phyloP scores from a whole-genome alignment of 2,888 invertebrate species.

The Hirtodrosophila confusa region DNA sequence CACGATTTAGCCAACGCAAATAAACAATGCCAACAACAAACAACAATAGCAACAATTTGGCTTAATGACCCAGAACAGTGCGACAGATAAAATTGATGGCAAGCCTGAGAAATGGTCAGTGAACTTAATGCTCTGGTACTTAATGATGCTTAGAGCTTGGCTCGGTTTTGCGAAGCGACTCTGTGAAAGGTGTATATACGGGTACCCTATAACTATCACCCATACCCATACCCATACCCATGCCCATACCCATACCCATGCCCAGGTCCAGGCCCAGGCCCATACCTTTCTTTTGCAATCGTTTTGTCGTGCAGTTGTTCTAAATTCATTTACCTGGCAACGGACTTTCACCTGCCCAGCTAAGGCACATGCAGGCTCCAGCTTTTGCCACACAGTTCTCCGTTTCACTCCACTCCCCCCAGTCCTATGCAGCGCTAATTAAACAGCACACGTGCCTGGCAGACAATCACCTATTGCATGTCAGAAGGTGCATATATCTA shows the following conservation, averaged over 20 bases:
- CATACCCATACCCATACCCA: too few species aligned
- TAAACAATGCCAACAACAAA: conserved; percentile 30
- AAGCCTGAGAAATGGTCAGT: conserved; percentile 50
- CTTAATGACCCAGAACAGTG: conserved; percentile 55
- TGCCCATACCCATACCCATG: too few species aligned
- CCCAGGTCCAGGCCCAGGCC: too few species aligned
- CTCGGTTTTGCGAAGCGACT: neutral
- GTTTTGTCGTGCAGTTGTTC: conserved; percentile 64
- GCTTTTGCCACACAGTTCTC: neutral
- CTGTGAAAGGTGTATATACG: conserved; percentile 50
- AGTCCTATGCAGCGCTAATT: conserved; percentile 36
- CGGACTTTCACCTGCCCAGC: conserved; percentile 51
- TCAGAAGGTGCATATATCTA: neutral
- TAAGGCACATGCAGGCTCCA: conserved; percentile 23
- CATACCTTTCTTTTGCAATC: conserved; percentile 58
- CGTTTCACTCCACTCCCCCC: neutral
- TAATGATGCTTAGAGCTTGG: conserved; percentile 45
- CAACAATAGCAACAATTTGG: conserved; percentile 51
- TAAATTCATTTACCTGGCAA: conserved; percentile 50
- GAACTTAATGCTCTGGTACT: conserved; percentile 41
- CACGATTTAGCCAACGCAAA: conserved; percentile 52
- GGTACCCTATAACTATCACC: conserved; percentile 4
- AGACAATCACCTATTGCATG: conserved; percentile 19
- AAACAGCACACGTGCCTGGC: conserved; percentile 45
- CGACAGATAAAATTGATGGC: conserved; percentile 50